Percentiles rank a stretch among this genome's conserved stretches.
These are phyloP conservation scores for Phania funesta DNA, from an alignment of 2,888 invertebrate genomes.

Conservation along the genomic window DNA sequence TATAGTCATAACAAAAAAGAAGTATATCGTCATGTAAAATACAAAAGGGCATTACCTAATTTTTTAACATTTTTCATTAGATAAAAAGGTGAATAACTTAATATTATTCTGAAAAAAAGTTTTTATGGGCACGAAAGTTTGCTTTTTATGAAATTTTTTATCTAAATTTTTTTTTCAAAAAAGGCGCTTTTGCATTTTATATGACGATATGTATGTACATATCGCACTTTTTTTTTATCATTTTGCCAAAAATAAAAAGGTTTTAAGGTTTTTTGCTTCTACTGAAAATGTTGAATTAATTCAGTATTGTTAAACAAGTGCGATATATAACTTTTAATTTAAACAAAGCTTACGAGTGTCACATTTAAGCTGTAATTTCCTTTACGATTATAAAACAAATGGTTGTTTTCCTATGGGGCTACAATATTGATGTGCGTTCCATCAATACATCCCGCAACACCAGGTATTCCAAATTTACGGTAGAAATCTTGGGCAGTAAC, in stretches of 20 bases:
- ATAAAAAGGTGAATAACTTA: not conserved
- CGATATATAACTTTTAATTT: not conserved
- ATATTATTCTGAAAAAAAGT: not conserved
- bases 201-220: not conserved
- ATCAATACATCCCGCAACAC: not conserved
- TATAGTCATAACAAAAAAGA: too few relatives aligned
- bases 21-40: too few relatives aligned
- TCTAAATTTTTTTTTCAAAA: not conserved
- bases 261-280: too few relatives aligned
- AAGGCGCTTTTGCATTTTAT: not conserved
- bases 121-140: not conserved
- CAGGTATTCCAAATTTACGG: not conserved
- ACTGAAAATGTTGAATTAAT: not conserved
- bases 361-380: not conserved
- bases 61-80: too few relatives aligned
- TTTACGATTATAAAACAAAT: not conserved
- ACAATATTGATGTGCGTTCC: not conserved
- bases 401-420: not conserved
- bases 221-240: too few relatives aligned
- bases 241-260: too few relatives aligned
- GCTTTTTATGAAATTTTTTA: not conserved
- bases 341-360: not conserved
- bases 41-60: too few relatives aligned
- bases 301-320: not conserved
- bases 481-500: too few relatives aligned